Percentiles rank a stretch among this genome's conserved stretches.
These are phyloP conservation scores for Lasioglossum pauxillum DNA, from an alignment of 2,888 invertebrate genomes.

Conservation along the genomic window DNA sequence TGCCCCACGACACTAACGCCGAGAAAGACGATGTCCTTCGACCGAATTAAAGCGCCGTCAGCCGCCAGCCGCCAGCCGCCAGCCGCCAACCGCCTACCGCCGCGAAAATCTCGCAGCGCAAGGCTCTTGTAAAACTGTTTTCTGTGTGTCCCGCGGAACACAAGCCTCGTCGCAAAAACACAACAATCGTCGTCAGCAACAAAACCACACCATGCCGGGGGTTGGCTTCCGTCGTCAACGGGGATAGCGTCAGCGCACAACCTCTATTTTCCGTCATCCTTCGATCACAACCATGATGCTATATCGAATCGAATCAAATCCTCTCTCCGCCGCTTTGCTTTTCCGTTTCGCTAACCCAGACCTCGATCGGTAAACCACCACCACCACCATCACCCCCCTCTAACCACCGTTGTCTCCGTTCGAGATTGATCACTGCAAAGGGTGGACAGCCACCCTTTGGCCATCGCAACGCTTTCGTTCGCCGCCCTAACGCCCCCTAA, in stretches of 20 bases:
- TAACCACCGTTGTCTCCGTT: neutral
- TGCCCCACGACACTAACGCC: constrained; percentile 70
- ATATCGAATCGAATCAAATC: neutral
- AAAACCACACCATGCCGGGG: neutral
- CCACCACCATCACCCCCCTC: neutral
- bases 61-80: constrained; percentile 38
- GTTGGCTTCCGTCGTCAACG: neutral
- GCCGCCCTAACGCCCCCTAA: neutral
- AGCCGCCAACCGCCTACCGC: constrained; percentile 43
- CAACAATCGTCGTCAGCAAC: constrained; percentile 10
- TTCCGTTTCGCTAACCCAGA: constrained; percentile 12
- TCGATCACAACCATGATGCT: constrained; percentile 26
- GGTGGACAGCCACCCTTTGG: neutral
- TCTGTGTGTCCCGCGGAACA: constrained; percentile 31
- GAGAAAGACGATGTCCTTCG: constrained; percentile 62
- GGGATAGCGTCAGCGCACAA: constrained; percentile 12
- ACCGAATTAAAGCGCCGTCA: constrained; percentile 59
- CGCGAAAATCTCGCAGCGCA: constrained; percentile 44
- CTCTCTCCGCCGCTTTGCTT: neutral
- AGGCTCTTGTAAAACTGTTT: constrained; percentile 15
- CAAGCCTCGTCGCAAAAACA: constrained; percentile 20
- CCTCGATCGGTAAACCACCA: neutral
- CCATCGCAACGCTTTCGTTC: neutral
- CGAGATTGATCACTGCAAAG: neutral
- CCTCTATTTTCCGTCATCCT: constrained; percentile 23